Evolutionary conservation across 2,888 invertebrate genomes (phyloP).

Genomic region (Mycogona germanica): DNA sequence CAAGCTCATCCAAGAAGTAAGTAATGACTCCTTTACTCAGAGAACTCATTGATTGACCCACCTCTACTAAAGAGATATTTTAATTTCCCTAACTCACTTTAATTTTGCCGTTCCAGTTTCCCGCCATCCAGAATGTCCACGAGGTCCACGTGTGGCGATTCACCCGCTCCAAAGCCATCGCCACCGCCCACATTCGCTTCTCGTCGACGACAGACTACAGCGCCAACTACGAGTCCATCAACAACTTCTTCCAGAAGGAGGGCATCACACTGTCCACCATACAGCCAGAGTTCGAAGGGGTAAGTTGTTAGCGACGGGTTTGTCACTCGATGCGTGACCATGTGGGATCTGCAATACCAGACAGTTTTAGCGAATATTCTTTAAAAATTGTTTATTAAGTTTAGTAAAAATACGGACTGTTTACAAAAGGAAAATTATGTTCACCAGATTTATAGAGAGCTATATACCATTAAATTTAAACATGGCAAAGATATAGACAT

Average conservation of each 20-base stretch:
- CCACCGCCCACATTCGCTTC: conserved; percentile 71
- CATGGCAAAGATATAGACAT: too few species aligned
- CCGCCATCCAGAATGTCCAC: conserved; percentile 61
- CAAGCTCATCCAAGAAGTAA: conserved; percentile 43
- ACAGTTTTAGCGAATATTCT: too few species aligned
- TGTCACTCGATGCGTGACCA: too few species aligned
- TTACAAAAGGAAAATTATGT: too few species aligned
- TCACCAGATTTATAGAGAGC: too few species aligned
- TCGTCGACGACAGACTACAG: conserved; percentile 42
- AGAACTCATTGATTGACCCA: neutral
- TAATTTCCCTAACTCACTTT: neutral
- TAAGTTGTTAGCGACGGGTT: conserved; percentile 6
- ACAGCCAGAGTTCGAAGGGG: conserved; percentile 61
- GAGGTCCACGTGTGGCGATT: conserved; percentile 85
- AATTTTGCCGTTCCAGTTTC: conserved; percentile 38
- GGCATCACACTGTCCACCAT: conserved; percentile 74
- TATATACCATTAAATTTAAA: too few species aligned
- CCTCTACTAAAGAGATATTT: neutral
- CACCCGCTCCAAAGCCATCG: conserved; percentile 61
- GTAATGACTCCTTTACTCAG: neutral
- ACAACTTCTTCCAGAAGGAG: conserved; percentile 76
- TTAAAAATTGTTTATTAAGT: neutral
- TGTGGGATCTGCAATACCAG: too few species aligned
- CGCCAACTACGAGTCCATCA: conserved; percentile 54
- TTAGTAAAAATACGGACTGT: too few species aligned